Percentiles rank a stretch among this genome's conserved stretches.
Evolutionary conservation across 2,888 invertebrate genomes (phyloP).

Genomic region (Ptycholaimellus sp.): DNA sequence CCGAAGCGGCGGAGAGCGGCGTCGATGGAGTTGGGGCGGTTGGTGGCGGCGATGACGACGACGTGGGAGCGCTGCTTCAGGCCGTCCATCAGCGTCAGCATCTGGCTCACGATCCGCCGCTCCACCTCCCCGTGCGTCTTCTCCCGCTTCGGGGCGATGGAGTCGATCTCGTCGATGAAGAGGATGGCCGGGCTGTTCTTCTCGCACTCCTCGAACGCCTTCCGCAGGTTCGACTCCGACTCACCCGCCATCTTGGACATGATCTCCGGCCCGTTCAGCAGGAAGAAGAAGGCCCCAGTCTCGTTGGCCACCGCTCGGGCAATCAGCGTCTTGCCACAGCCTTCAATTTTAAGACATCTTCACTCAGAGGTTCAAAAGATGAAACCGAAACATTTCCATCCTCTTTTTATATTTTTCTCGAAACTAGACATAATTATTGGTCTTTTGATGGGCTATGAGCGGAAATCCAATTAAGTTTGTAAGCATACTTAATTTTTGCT

Average conservation of each 20-base stretch:
- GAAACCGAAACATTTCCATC: too few species aligned
- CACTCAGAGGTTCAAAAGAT: too few species aligned
- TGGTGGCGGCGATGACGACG: constrained; percentile 96
- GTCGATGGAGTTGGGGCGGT: constrained; percentile 90
- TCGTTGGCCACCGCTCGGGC: constrained; percentile 95
- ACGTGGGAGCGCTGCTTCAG: constrained; percentile 94
- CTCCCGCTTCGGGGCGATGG: constrained; percentile 95
- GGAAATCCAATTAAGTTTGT: too few species aligned
- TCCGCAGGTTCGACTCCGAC: constrained; percentile 84
- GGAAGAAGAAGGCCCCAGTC: constrained; percentile 93
- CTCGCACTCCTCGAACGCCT: constrained; percentile 95
- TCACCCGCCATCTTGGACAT: constrained; percentile 97
- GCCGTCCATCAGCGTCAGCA: constrained; percentile 89
- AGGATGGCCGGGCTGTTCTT: constrained; percentile 96
- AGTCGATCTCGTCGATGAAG: constrained; percentile 92
- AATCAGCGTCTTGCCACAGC: constrained; percentile 81
- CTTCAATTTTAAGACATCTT: too few species aligned
- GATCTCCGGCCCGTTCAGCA: constrained; percentile 90
- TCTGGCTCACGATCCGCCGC: constrained; percentile 82
- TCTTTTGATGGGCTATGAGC: too few species aligned
- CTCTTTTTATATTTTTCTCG: too few species aligned
- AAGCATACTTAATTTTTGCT: too few species aligned
- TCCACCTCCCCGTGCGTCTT: constrained; percentile 92
- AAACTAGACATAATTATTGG: too few species aligned
- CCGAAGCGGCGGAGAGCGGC: constrained; percentile 84